Conservation (phyloP, 2,113 vertebrate species). For the Redunca redunca region DNA sequence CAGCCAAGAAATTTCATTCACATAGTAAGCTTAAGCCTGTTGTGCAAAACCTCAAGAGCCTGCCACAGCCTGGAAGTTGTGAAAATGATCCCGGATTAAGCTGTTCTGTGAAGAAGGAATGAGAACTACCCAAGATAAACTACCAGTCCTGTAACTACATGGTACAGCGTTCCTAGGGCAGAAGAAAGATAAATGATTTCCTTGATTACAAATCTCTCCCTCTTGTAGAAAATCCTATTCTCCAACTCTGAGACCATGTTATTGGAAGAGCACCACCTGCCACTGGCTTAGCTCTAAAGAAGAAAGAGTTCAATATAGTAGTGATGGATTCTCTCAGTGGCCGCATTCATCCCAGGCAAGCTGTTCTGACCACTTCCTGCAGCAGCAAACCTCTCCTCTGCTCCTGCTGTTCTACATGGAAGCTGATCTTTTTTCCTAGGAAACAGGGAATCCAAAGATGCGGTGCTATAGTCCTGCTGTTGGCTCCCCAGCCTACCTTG, state of each 20-base stretch:
- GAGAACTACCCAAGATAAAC: conserved; percentile 59
- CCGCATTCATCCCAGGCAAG: not conserved
- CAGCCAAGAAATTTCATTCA: conserved; percentile 61
- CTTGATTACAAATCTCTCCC: conserved; percentile 49
- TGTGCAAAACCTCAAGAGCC: not conserved
- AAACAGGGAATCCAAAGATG: not conserved
- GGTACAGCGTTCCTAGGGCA: not conserved
- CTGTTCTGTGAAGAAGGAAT: conserved; percentile 45
- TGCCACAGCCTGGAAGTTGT: conserved; percentile 21
- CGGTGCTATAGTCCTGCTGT: not conserved
- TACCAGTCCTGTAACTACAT: conserved; percentile 26
- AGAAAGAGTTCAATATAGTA: conserved; percentile 2
- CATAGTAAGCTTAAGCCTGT: not conserved
- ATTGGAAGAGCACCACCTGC: not conserved
- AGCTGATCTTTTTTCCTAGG: not conserved
- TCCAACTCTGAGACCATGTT: not conserved
- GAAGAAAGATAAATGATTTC: conserved; percentile 56
- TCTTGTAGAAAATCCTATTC: conserved; percentile 41
- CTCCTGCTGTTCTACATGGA: not conserved
- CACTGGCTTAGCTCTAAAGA: conserved; percentile 15
- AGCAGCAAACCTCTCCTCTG: fast-evolving
- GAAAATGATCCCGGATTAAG: conserved; percentile 50
- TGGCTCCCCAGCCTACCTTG: not conserved
- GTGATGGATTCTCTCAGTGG: not conserved
- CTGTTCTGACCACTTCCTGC: not conserved